Percentiles rank a stretch among this genome's conserved stretches.
Evolutionary conservation across 2,888 invertebrate genomes (phyloP).

Genomic region (Dicyrtoma fusca): DNA sequence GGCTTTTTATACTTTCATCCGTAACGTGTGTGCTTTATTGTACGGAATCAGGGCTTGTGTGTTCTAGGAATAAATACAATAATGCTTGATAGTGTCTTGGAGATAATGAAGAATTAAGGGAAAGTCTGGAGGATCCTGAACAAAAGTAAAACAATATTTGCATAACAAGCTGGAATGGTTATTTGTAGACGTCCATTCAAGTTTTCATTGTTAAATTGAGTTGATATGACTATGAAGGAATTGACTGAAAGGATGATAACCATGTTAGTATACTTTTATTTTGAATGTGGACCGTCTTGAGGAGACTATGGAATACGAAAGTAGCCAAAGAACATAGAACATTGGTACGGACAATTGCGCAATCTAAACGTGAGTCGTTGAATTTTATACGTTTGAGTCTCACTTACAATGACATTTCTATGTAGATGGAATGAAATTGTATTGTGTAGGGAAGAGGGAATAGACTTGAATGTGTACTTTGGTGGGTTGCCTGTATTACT

Average conservation of each 20-base stretch:
- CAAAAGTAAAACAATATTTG: background rate
- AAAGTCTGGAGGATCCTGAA: background rate
- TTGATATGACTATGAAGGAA: background rate
- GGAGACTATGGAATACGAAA: background rate
- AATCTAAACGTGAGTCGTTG: conserved; percentile 4
- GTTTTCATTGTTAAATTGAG: background rate
- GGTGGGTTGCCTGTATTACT: too few species aligned
- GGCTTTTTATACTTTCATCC: too few species aligned
- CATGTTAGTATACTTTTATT: background rate
- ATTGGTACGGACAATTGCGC: background rate
- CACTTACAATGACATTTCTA: conserved; percentile 14
- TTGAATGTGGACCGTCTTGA: background rate
- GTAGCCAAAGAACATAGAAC: background rate
- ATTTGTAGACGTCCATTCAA: background rate
- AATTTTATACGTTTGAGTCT: conserved; percentile 13
- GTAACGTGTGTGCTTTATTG: too few species aligned
- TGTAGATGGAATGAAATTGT: conserved; percentile 11
- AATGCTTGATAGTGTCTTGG: too few species aligned
- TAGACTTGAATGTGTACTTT: too few species aligned
- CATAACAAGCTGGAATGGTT: too few species aligned
- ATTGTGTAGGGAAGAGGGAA: too few species aligned
- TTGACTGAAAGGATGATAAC: background rate
- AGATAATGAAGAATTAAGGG: background rate
- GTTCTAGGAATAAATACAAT: too few species aligned
- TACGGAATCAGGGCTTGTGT: too few species aligned